phyloP scores from a whole-genome alignment of 2,888 invertebrate species.

The Helicoverpa assulta region DNA sequence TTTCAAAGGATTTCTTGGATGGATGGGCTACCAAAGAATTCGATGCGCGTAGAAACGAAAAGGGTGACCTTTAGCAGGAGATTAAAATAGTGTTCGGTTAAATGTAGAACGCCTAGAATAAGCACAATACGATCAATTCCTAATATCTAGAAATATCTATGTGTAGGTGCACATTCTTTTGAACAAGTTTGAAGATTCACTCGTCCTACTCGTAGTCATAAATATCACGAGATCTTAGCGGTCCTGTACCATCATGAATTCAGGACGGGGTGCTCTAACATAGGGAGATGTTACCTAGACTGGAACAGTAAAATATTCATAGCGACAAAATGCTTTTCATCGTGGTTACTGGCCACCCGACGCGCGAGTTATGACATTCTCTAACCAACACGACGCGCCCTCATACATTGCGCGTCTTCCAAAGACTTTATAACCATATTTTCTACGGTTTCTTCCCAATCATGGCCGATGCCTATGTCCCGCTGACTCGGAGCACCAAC shows the following conservation, averaged over 20 bases:
- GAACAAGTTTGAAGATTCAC: neutral
- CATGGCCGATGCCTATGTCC: constrained; percentile 37
- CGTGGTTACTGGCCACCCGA: constrained; percentile 81
- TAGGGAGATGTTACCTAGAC: constrained; percentile 71
- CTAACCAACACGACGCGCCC: constrained; percentile 72
- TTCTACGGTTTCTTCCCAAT: constrained; percentile 34
- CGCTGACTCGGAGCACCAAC: constrained; percentile 66
- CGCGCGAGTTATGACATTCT: constrained; percentile 80
- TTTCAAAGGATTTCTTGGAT: constrained; percentile 18
- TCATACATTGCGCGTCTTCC: constrained; percentile 65
- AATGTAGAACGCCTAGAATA: too few species aligned
- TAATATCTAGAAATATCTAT: too few species aligned
- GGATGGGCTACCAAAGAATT: constrained; percentile 2
- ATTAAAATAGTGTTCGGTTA: constrained; percentile 16
- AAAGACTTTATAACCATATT: too few species aligned
- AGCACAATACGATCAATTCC: too few species aligned
- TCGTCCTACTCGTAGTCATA: neutral
- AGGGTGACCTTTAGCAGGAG: constrained; percentile 8
- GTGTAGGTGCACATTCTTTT: neutral
- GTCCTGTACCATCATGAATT: constrained; percentile 19
- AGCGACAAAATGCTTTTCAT: constrained; percentile 83
- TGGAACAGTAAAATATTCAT: constrained; percentile 83
- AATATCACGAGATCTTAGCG: constrained; percentile 1
- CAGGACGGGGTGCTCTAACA: constrained; percentile 56
- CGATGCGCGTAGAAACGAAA: constrained; percentile 1